Base-by-base conservation (phyloP, 2,113 vertebrate genomes). In the Sinocyclocheilus anshuiensis region DNA sequence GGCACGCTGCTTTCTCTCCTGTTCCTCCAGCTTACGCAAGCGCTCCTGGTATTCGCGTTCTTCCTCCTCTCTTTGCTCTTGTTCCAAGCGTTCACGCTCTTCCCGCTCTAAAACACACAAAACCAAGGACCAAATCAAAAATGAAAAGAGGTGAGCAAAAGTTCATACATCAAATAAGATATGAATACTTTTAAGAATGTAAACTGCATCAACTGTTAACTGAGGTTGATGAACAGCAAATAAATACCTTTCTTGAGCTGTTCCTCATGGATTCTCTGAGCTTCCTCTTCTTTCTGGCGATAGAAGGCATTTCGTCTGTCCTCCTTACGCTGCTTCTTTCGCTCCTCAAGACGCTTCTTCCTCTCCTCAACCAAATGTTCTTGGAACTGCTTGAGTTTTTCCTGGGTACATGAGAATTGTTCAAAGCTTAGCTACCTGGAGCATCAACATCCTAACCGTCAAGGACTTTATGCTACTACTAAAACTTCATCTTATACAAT, bases 351-450 rank as follows among this genome's bases (percentile, higher is more conserved):
- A 2, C 97, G 97, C 80, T 91, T 97, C 85, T 94, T 95, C 88
- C 96, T 96, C 91, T 99, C 98, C 87, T 99, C 97, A 11, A 96
- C 95, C 88, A 99, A 84, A 9, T 96, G 94, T 4, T 97, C 96
- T 92, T 99, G 89, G 90, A 99, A 99, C 63, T 97, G 93, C 89
- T 96, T 97, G 55, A 99, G 94, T 92, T 99, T 99, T 91, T 98
- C 98, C 98, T 99, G 83, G 1, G 90, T 90, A 11, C 26, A 81
- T 18, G 88, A 24, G 67, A 84, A 16, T 78, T 18, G 22, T 2
- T 72, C 16, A 22, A 61, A 48, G 33, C 22, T 83, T 83, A 59
- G 45, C 48, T 18, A 77, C 67, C 24, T 16, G 4, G 26, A 53
- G n/a, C n/a, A 16, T 69, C 16, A 77, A 77, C 1, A 26, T 20